Conservation (phyloP, 2,888 invertebrate species). For the Spisula subtruncata region DNA sequence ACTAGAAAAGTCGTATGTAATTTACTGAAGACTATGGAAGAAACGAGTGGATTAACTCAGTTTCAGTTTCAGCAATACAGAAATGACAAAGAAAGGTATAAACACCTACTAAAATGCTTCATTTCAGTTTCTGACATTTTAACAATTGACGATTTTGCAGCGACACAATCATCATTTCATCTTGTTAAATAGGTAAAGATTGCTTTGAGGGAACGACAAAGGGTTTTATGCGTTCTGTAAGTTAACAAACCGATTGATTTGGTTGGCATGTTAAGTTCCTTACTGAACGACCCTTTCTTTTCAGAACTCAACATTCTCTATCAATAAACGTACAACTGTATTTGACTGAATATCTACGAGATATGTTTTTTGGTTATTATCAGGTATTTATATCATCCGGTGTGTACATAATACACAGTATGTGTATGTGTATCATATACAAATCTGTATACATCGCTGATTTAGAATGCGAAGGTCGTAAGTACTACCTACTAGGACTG, state of each 20-base stretch:
- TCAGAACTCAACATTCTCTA: too few species aligned
- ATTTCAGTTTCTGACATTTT: conserved; percentile 6
- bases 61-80: background rate
- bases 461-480: too few species aligned
- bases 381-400: too few species aligned
- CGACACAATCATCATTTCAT: conserved; percentile 20
- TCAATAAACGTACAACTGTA: too few species aligned
- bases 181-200: conserved; percentile 28
- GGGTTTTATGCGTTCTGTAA: background rate
- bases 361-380: too few species aligned
- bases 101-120: too few species aligned
- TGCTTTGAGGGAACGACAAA: conserved; percentile 12
- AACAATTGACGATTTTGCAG: background rate
- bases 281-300: background rate
- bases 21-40: background rate
- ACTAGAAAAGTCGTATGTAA: conserved; percentile 14
- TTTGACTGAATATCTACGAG: too few species aligned
- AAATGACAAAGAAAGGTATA: background rate
- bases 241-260: background rate
- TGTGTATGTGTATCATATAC: too few species aligned
- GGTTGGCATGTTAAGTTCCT: too few species aligned
- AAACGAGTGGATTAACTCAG: background rate
- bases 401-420: too few species aligned
- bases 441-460: too few species aligned
- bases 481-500: too few species aligned